A percentile compares a stretch with the other conserved stretches of the same genome.
These are phyloP conservation scores for Tenrec ecaudatus DNA, from an alignment of 2,113 vertebrate species.

Conservation along the genomic window DNA sequence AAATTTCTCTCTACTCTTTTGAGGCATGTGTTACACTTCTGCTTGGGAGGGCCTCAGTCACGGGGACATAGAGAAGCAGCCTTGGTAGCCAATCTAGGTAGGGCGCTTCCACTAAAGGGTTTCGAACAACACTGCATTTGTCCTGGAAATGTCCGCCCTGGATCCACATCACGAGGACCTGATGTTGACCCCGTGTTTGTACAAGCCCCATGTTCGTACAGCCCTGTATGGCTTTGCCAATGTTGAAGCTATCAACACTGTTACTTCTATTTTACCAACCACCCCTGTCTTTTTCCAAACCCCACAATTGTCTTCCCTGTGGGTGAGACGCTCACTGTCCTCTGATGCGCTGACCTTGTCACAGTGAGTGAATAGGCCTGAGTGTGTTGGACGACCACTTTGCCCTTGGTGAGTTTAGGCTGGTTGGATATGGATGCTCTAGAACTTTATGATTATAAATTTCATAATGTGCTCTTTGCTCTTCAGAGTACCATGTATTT, in stretches of 20 bases:
- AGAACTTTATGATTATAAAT: background rate
- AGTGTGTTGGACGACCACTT: background rate
- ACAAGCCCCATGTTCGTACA: no score
- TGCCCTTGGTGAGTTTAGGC: background rate
- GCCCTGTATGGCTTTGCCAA: no score
- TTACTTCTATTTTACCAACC: constrained; percentile 1
- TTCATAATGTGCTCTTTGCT: constrained; percentile 26
- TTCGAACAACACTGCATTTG: background rate
- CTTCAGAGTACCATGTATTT: constrained; percentile 7
- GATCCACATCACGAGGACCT: background rate
- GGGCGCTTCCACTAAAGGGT: background rate
- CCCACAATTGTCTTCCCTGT: background rate
- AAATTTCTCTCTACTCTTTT: background rate
- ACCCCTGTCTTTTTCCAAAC: background rate
- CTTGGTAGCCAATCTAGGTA: background rate
- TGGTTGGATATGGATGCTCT: background rate
- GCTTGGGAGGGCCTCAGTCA: background rate
- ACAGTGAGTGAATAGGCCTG: background rate
- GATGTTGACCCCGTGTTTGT: no score
- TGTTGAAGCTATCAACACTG: no score
- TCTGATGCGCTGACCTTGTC: background rate
- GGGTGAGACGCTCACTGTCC: background rate
- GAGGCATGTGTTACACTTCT: background rate
- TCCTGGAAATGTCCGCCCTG: background rate
- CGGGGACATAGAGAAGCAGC: background rate